Base-by-base conservation (phyloP, 2,888 invertebrate species). In the Lomographa bimaculata region DNA sequence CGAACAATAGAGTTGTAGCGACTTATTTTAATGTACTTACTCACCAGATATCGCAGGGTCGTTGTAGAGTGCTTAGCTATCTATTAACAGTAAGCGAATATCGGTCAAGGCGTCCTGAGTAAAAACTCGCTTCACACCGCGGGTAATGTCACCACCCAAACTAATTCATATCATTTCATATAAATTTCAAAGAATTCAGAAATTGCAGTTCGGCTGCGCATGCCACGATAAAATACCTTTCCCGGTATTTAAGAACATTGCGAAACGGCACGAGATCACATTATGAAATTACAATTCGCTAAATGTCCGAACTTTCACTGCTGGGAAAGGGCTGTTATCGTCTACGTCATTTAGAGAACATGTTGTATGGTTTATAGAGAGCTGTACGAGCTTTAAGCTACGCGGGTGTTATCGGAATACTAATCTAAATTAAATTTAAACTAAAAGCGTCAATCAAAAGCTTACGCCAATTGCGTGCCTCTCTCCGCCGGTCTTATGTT, bases 71-170 rank as follows among this genome's bases (percentile, higher is more conserved):
- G 6, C 16, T 9, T 57, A 63, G n/a, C n/a, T n/a, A n/a, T n/a
- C n/a, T n/a, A n/a, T n/a, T n/a, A n/a, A n/a, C n/a, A n/a, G n/a
- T n/a, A n/a, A n/a, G n/a, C n/a, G n/a, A n/a, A n/a, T n/a, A 55
- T 63, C 64, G 73, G 75, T 76, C 80, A 80, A 79, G 79, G 79
- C 54, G 49, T 38, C n/a, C 1, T 12, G 6, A 8, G n/a, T n/a
- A n/a, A n/a, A n/a, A 3, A 14, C 14, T 14, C 14, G 2, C 4
- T 4, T 14, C 14, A 4, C 2, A 4, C 3, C 14, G 14, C 14
- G 14, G 14, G 4, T 14, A n/a, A n/a, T 4, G 2, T 14, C 14
- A 14, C 14, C 3, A 3, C 14, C 3, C 14, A 14, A n/a, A 14
- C 14, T 14, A 14, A 14, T 14, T 14, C 14, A 4, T 3, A 4